Evolutionary conservation across 2,113 vertebrate genomes (phyloP).

Genomic region (Hystrix cristata): DNA sequence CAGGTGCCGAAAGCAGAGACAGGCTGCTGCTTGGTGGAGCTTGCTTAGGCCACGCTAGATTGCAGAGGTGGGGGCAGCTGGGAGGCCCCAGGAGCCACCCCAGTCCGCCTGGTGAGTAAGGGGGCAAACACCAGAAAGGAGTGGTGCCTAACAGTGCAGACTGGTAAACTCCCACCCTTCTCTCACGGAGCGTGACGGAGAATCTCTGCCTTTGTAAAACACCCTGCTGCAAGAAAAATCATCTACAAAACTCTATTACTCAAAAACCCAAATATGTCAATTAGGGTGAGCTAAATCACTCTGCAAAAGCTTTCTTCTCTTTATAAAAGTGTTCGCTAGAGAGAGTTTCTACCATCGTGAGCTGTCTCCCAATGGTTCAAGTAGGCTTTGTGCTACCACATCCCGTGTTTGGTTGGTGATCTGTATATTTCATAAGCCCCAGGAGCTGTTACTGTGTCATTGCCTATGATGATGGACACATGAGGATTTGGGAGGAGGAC

Average conservation of each 20-base stretch:
- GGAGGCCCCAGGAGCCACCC: not conserved
- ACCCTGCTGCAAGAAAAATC: not conserved
- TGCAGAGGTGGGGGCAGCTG: not conserved
- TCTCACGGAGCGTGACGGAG: not conserved
- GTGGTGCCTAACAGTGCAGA: not conserved
- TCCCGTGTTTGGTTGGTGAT: not conserved
- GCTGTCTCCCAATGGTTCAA: not conserved
- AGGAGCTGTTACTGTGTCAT: not conserved
- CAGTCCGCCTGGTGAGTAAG: not conserved
- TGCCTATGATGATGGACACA: not conserved
- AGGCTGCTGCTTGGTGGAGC: not conserved
- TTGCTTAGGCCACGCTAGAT: not conserved
- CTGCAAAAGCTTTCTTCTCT: not conserved
- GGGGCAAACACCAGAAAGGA: not conserved
- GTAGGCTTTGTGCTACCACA: constrained; percentile 20
- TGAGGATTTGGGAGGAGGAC: not conserved
- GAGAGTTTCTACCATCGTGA: not conserved
- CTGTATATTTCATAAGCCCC: not conserved
- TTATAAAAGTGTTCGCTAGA: not conserved
- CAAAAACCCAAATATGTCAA: constrained; percentile 40
- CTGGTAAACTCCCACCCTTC: not conserved
- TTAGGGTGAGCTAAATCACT: not conserved
- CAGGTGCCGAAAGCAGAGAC: not conserved
- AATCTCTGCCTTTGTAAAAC: not conserved
- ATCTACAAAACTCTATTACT: constrained; percentile 6